phyloP scores from a whole-genome alignment of 2,113 vertebrate species.

The Ailuropoda melanoleuca region DNA sequence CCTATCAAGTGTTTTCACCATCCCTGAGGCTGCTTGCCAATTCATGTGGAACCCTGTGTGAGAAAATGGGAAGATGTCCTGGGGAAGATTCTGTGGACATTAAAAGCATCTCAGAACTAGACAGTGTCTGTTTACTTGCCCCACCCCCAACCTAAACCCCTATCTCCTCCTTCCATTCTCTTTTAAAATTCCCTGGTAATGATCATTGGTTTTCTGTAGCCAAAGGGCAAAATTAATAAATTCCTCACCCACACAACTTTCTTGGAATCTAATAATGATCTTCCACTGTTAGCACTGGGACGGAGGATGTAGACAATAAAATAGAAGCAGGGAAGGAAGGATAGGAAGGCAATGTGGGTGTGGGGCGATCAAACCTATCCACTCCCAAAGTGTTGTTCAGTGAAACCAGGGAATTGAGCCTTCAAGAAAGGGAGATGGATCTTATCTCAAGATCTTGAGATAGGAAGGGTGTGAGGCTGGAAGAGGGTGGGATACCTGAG shows the following conservation, averaged over 20 bases:
- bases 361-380: background rate
- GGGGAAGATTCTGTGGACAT: background rate
- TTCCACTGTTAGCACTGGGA: background rate
- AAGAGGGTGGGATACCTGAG: background rate
- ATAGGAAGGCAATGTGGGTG: background rate
- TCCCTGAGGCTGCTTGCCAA: background rate
- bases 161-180: background rate
- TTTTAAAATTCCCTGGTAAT: slow-evolving; percentile 48
- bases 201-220: slow-evolving; percentile 71
- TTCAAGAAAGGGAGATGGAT: background rate
- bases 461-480: background rate
- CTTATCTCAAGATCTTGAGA: background rate
- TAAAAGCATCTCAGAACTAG: background rate
- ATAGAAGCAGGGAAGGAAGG: background rate
- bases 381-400: background rate
- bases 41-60: background rate
- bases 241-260: slow-evolving; percentile 58
- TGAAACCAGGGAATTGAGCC: background rate
- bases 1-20: background rate
- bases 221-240: slow-evolving; percentile 75
- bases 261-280: slow-evolving; percentile 70
- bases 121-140: background rate
- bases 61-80: background rate
- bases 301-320: slow-evolving; percentile 63
- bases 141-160: background rate